Base-by-base conservation (phyloP, 1,140 invertebrate genomes). In the Yoshiicerus persimilis region DNA sequence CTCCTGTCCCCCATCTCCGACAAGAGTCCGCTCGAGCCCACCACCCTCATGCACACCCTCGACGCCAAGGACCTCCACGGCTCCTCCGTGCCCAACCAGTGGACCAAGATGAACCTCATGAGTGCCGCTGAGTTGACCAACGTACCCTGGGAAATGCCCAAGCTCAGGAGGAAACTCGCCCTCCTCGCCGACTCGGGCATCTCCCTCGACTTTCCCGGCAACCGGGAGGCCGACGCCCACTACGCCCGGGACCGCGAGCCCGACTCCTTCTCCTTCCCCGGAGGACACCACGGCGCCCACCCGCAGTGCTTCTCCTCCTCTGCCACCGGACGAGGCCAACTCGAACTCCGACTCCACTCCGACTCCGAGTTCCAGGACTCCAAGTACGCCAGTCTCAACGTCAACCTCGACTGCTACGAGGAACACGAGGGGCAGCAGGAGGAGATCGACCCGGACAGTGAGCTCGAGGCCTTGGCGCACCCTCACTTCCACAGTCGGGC, bases 121-220 rank as follows among this genome's bases (percentile, higher is more conserved):
- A 93, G 92, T 90, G 93, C 94, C 75, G 93, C 93, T 23, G 95
- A 96, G 90, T 93, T 96, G 36, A 94, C 94, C 25, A 95, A 96
- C 92, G 93, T 97, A 87, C 96, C 96, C 0, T 97, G 97, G 91
- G 96, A 97, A 90, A 97, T 97, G 96, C 96, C 96, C 16, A 97
- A 97, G 92, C 92, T 97, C 62, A 93, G 96, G 84, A 93, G 96
- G 38, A 94, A 96, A 89, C 93, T 96, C 0, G 90, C 90, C 5
- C 47, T 89, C 25, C 36, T 91, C 16, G 90, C 89, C 0, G 91
- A 91, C 34, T 90, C 90, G 9, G 89, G 89, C 13, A 90, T 90
- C 38, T 90, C 89, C 4, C 39, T 90, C 13, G 89, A 90, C 39
- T 87, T 87, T 23, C 64, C 83, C 1, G 75, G 75, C 1, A 56